Conservation (phyloP, 1,140 invertebrate genomes). For the Philopotamus ludificatus region DNA sequence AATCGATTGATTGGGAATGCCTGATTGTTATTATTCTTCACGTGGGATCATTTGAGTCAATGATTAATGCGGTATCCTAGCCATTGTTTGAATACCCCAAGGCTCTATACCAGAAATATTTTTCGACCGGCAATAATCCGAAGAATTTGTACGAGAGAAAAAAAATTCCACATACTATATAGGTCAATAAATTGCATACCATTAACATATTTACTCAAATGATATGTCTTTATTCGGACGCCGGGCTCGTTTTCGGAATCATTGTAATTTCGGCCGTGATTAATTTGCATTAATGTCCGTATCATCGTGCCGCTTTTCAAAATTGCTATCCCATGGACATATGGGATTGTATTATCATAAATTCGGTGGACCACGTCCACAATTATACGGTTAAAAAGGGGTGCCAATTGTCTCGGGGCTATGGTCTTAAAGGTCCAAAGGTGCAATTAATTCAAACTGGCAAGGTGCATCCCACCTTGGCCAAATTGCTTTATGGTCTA, state of each 20-base stretch:
- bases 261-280: too few species aligned
- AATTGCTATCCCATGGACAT: too few species aligned
- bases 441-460: slow-evolving; percentile 18
- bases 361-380: slow-evolving; percentile 1
- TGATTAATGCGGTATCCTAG: slow-evolving; percentile 28
- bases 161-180: neutral
- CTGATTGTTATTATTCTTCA: slow-evolving; percentile 6
- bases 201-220: neutral
- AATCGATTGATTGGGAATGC: slow-evolving; percentile 15
- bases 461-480: slow-evolving; percentile 8
- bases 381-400: slow-evolving; percentile 21
- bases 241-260: neutral
- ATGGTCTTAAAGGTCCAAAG: slow-evolving; percentile 11
- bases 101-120: slow-evolving; percentile 21
- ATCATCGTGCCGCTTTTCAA: too few species aligned
- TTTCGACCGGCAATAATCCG: slow-evolving; percentile 1
- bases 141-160: slow-evolving; percentile 11
- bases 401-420: slow-evolving; percentile 2
- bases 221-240: neutral
- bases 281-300: too few species aligned
- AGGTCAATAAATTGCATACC: neutral
- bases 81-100: slow-evolving; percentile 25
- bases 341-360: slow-evolving; percentile 10
- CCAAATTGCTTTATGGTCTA: slow-evolving; percentile 6
- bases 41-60: slow-evolving; percentile 10